Conservation (phyloP, 92 coral and sea anemone species). For the Porites rus region DNA sequence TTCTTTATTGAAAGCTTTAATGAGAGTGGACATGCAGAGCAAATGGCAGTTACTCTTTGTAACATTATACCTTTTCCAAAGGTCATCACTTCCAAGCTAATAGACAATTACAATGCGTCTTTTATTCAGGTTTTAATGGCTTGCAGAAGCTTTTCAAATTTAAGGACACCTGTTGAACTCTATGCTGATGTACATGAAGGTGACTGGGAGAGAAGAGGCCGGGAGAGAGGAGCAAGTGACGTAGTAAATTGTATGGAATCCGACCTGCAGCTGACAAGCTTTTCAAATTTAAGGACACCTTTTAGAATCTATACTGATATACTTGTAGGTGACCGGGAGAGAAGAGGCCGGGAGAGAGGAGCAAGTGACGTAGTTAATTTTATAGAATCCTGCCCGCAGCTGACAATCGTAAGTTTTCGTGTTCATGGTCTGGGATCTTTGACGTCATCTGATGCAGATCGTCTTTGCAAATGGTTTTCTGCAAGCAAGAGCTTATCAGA, state of each 20-base stretch:
- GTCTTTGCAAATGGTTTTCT: neutral
- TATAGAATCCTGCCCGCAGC: neutral
- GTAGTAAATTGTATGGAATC: too few relatives aligned
- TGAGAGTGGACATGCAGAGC: conserved; percentile 2
- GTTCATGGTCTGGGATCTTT: rapidly evolving
- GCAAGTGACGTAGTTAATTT: rapidly evolving
- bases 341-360: too few relatives aligned
- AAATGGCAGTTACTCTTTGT: neutral
- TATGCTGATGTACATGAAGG: too few relatives aligned
- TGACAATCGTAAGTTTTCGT: neutral
- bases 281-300: too few relatives aligned
- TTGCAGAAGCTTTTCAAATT: neutral
- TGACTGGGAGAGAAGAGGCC: too few relatives aligned
- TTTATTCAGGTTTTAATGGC: neutral
- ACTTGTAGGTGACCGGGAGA: too few relatives aligned
- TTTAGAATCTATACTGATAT: too few relatives aligned
- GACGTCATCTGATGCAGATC: too few relatives aligned
- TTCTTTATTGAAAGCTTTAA: neutral
- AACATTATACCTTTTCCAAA: conserved; percentile 8
- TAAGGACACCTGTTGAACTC: neutral
- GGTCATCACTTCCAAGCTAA: too few relatives aligned
- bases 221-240: too few relatives aligned
- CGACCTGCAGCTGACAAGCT: too few relatives aligned
- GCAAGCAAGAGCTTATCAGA: neutral
- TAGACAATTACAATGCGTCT: too few relatives aligned